Base-by-base conservation (phyloP, 2,113 vertebrate species). In the Probosciger aterrimus region DNA sequence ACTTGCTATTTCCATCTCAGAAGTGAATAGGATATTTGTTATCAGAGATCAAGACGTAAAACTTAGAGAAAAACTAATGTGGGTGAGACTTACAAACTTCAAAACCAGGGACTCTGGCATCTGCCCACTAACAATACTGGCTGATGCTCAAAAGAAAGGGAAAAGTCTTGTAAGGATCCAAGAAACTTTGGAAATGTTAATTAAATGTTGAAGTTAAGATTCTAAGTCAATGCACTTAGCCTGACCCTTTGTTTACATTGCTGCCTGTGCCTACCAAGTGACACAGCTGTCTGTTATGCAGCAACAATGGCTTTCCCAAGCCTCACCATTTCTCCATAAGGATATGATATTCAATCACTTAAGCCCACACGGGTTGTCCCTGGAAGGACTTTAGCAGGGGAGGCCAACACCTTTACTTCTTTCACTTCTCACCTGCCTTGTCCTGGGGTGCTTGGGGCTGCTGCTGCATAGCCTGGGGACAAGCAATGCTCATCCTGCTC, bases 401-500 rank as follows among this genome's bases (percentile, higher is more conserved):
- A 52, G 28, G 13, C 5, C 30, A 41, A n/a, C 4, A 59, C 6
- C 22, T 70, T 69, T 37, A 6, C 16, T 39, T 64, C 30, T 30
- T 33, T 41, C 13, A 3, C 43, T 91, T 44, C 30, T 49, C 44
- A 6, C 6, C 6, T 0, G 0, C 17, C 7, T n/a, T 59, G 18
- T 20, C 28, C 25, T 77, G 53, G 12, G 10, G 18, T 18, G 19
- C 8, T 35, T 84, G 35, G 5, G 6, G 19, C 20, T 73, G 50
- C 44, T 59, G 52, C 14, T 41, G 4, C 12, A 7, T 13, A 76
- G 57, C 63, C 33, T 39, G 35, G 12, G 41, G 50, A 14, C 24
- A 62, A 37, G 6, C 46, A 57, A 57, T 81, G 9, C 17, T 86
- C n/a, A 25, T 46, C 11, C 28, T 67, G 18, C 47, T 71, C 46